Conservation (phyloP, 2,888 invertebrate genomes). For the Amiota minor region DNA sequence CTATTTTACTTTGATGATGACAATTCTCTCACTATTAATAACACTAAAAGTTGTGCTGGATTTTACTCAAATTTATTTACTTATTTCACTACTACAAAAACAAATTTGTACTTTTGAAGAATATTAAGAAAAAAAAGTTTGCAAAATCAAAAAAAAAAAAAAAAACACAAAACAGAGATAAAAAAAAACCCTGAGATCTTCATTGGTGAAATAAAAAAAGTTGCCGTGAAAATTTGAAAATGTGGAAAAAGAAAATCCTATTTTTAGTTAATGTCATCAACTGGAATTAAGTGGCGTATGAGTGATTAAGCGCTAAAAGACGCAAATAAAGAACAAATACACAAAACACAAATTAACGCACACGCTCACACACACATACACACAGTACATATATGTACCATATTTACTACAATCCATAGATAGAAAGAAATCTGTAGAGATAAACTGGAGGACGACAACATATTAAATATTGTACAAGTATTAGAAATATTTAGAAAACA, state of each 20-base stretch:
- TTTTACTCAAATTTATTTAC: conserved; percentile 13
- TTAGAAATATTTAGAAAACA: too few species aligned
- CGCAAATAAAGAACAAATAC: conserved; percentile 46
- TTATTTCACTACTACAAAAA: too few species aligned
- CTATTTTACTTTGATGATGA: too few species aligned
- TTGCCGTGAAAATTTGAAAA: conserved; percentile 27
- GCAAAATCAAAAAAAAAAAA: conserved; percentile 17
- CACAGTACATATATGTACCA: too few species aligned
- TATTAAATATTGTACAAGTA: not conserved
- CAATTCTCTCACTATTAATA: conserved; percentile 46
- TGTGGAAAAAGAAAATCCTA: conserved; percentile 21
- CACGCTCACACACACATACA: too few species aligned
- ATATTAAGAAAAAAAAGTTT: conserved; percentile 31
- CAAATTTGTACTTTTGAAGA: conserved; percentile 40
- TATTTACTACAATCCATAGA: too few species aligned
- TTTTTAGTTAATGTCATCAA: conserved; percentile 9
- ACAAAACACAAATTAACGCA: conserved; percentile 42
- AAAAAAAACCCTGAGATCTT: conserved; percentile 35
- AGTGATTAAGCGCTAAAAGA: conserved; percentile 60
- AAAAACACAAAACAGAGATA: conserved; percentile 27
- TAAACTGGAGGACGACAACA: conserved; percentile 37
- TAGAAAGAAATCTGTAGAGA: too few species aligned
- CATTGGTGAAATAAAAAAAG: conserved; percentile 32
- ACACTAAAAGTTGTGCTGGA: conserved; percentile 45
- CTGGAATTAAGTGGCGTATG: conserved; percentile 50